phyloP scores from a whole-genome alignment of 2,797 vertebrate genomes.

The Acanthurus tractus region DNA sequence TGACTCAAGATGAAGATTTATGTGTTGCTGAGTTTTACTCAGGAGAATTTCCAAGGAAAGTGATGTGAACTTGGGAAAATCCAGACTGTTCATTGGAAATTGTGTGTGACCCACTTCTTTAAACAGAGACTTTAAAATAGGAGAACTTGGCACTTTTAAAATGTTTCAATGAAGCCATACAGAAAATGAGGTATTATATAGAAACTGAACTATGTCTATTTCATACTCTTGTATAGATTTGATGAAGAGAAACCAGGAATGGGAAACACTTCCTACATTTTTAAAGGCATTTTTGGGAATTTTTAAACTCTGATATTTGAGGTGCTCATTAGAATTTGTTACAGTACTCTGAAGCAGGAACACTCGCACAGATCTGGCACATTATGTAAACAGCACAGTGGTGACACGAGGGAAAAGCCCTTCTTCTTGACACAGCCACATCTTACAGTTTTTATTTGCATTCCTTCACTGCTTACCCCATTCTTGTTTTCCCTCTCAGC shows the following conservation, averaged over 20 bases:
- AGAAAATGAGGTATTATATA: slow-evolving; percentile 34
- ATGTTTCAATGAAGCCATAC: slow-evolving; percentile 75
- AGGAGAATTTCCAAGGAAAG: not conserved
- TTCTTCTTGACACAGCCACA: not conserved
- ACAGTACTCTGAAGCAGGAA: slow-evolving; percentile 34
- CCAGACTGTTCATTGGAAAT: not conserved
- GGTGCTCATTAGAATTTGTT: slow-evolving; percentile 19
- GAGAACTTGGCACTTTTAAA: slow-evolving; percentile 67
- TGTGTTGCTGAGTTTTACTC: not conserved
- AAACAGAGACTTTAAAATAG: slow-evolving; percentile 51
- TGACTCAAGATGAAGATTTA: slow-evolving; percentile 4
- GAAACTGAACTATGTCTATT: slow-evolving; percentile 9
- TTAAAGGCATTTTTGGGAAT: not conserved
- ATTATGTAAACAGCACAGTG: slow-evolving; percentile 13
- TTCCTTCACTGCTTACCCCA: not conserved
- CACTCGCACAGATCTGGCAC: slow-evolving; percentile 33
- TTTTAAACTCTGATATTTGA: not conserved
- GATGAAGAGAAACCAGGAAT: slow-evolving; percentile 5
- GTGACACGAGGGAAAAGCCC: not conserved
- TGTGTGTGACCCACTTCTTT: not conserved
- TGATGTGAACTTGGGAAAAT: not conserved
- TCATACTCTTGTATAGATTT: slow-evolving; percentile 16
- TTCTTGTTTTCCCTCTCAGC: not conserved
- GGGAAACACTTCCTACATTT: slow-evolving; percentile 13
- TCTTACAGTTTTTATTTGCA: not conserved